These are phyloP conservation scores for Knipowitschia caucasica DNA, from an alignment of 2,797 vertebrate genomes.

Conservation along the genomic window DNA sequence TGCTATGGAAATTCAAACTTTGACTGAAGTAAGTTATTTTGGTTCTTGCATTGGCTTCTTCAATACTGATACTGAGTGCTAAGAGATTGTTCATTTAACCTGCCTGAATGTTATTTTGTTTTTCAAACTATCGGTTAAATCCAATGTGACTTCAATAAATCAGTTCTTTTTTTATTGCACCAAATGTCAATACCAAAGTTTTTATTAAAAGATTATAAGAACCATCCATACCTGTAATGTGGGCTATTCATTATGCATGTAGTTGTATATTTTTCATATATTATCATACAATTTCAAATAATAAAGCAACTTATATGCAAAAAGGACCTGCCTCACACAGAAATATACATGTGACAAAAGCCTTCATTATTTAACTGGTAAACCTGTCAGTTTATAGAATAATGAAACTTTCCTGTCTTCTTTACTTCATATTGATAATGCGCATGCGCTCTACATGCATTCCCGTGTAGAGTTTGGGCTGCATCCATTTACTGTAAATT, in stretches of 20 bases:
- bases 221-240: slow-evolving; percentile 27
- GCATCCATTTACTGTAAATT: too few species aligned
- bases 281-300: too few species aligned
- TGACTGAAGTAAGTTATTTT: slow-evolving; percentile 39
- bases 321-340: too few species aligned
- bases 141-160: slow-evolving; percentile 31
- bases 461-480: too few species aligned
- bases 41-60: slow-evolving; percentile 53
- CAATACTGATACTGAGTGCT: slow-evolving; percentile 15
- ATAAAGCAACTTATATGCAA: too few species aligned
- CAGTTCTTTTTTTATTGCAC: slow-evolving; percentile 56
- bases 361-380: too few species aligned
- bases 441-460: too few species aligned
- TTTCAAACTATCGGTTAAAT: slow-evolving; percentile 13
- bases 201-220: slow-evolving; percentile 77
- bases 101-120: slow-evolving; percentile 6
- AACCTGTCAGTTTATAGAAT: too few species aligned
- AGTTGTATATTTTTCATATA: too few species aligned
- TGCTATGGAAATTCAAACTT: neutral
- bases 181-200: slow-evolving; percentile 76
- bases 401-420: too few species aligned
- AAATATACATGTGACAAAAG: too few species aligned
- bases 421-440: too few species aligned
- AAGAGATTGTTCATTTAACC: slow-evolving; percentile 24
- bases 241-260: slow-evolving; percentile 1